Conservation (phyloP, 2,888 invertebrate genomes). For the Tetramorium bicarinatum region DNA sequence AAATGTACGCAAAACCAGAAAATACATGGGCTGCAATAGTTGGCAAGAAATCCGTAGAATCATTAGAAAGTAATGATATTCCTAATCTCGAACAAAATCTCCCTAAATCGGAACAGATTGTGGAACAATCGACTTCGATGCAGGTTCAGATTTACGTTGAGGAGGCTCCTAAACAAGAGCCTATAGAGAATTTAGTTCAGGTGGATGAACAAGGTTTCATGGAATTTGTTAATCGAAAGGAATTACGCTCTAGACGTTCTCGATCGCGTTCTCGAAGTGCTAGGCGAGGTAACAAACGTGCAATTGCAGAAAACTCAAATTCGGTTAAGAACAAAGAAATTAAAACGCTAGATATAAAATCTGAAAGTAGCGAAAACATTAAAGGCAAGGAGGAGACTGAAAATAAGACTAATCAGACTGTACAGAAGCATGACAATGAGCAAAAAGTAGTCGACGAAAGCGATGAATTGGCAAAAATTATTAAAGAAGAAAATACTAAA, state of each 20-base stretch:
- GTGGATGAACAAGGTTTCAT: constrained; percentile 87
- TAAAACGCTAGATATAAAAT: constrained; percentile 33
- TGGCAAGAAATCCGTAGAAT: constrained; percentile 75
- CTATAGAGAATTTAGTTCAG: constrained; percentile 80
- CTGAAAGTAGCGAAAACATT: constrained; percentile 18
- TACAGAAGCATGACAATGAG: constrained; percentile 15
- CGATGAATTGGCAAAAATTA: not conserved
- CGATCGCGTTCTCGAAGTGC: constrained; percentile 83
- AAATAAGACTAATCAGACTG: not conserved
- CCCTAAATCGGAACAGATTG: constrained; percentile 19
- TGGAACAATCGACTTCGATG: constrained; percentile 59
- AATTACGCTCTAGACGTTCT: constrained; percentile 84
- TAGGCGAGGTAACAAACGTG: constrained; percentile 62
- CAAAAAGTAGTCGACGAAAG: constrained; percentile 10
- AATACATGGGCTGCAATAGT: constrained; percentile 80
- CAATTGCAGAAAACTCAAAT: constrained; percentile 8
- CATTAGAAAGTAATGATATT: constrained; percentile 42
- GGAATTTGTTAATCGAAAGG: constrained; percentile 86
- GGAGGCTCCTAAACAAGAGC: constrained; percentile 78
- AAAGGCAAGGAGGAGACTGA: not conserved
- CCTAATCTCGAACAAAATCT: constrained; percentile 19
- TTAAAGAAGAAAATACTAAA: constrained; percentile 38
- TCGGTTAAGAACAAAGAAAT: not conserved
- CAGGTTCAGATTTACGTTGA: constrained; percentile 81
- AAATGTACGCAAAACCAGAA: constrained; percentile 46